Percentiles rank a stretch among this genome's conserved stretches.
These are phyloP conservation scores for Scaptomyza tumidula DNA, from an alignment of 2,888 invertebrate genomes.

Conservation along the genomic window DNA sequence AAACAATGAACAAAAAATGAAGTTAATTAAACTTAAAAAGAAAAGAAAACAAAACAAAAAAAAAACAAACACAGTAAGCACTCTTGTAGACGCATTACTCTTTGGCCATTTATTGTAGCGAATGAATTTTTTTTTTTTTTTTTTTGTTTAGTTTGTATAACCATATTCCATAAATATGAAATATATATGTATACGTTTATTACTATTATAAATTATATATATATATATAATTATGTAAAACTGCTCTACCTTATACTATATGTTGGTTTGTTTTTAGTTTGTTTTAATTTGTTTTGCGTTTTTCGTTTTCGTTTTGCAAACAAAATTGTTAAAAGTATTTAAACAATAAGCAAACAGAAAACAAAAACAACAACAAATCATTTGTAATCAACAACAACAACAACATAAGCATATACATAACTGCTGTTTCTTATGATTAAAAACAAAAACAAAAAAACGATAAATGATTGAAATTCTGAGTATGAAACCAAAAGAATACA, in stretches of 20 bases:
- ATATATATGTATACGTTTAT: conserved; percentile 29
- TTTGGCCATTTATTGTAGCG: conserved; percentile 52
- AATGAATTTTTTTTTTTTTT: conserved; percentile 5
- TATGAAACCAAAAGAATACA: conserved; percentile 22
- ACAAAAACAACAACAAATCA: conserved; percentile 4
- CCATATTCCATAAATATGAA: conserved; percentile 53
- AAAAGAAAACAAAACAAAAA: neutral
- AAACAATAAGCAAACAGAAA: conserved; percentile 25
- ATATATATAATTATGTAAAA: conserved; percentile 35
- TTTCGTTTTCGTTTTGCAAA: conserved; percentile 3
- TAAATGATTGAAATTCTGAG: conserved; percentile 1
- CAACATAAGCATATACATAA: conserved; percentile 19
- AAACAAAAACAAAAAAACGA: conserved; percentile 4
- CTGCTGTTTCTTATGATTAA: conserved; percentile 30
- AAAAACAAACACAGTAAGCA: neutral
- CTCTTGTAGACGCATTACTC: conserved; percentile 19
- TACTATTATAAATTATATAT: conserved; percentile 26
- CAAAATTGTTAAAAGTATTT: conserved; percentile 63
- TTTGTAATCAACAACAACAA: conserved; percentile 34
- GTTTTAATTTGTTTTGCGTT: conserved; percentile 18
- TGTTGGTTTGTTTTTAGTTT: conserved; percentile 25
- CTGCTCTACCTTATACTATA: conserved; percentile 22
- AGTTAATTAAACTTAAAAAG: neutral
- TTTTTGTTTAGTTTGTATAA: conserved; percentile 34
- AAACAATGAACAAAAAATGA: neutral